A percentile compares a stretch with the other conserved stretches of the same genome.
Evolutionary conservation across 2,888 invertebrate species (phyloP).

Genomic region (Drosophila tanythrix): DNA sequence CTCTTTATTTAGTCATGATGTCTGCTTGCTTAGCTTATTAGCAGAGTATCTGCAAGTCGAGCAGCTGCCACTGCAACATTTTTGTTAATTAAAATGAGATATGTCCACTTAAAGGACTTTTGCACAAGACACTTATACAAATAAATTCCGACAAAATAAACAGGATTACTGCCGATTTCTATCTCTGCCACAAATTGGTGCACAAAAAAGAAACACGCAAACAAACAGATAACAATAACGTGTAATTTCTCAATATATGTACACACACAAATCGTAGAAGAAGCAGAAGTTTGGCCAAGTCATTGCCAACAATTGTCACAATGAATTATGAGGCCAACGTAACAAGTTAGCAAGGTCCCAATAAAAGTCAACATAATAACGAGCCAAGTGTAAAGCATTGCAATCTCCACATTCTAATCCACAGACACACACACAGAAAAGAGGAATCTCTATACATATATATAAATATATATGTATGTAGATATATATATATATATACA

Average conservation of each 20-base stretch:
- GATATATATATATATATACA: background rate
- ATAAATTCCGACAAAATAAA: slow-evolving; percentile 24
- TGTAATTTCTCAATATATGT: slow-evolving; percentile 12
- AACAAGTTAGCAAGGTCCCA: slow-evolving; percentile 58
- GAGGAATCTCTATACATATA: slow-evolving; percentile 1
- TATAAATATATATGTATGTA: background rate
- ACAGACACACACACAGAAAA: slow-evolving; percentile 13
- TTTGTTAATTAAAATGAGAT: slow-evolving; percentile 2
- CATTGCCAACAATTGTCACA: slow-evolving; percentile 55
- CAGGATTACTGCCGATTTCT: slow-evolving; percentile 7
- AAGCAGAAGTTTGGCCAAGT: slow-evolving; percentile 13
- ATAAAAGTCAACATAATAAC: slow-evolving; percentile 66
- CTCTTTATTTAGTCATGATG: fast-evolving
- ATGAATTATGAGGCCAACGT: slow-evolving; percentile 56
- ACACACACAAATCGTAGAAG: background rate
- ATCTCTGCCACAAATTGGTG: slow-evolving; percentile 8
- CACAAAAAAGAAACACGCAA: background rate
- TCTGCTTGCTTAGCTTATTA: background rate
- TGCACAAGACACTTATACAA: slow-evolving; percentile 1
- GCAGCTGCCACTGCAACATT: fast-evolving
- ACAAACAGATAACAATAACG: slow-evolving; percentile 9
- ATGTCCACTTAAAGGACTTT: background rate
- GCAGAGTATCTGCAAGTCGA: background rate
- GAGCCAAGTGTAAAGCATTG: slow-evolving; percentile 51
- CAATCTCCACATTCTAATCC: slow-evolving; percentile 59